Percentiles rank a stretch among this genome's conserved stretches.
Evolutionary conservation across 1,140 invertebrate species (phyloP).

Genomic region (Pissodes strobi): DNA sequence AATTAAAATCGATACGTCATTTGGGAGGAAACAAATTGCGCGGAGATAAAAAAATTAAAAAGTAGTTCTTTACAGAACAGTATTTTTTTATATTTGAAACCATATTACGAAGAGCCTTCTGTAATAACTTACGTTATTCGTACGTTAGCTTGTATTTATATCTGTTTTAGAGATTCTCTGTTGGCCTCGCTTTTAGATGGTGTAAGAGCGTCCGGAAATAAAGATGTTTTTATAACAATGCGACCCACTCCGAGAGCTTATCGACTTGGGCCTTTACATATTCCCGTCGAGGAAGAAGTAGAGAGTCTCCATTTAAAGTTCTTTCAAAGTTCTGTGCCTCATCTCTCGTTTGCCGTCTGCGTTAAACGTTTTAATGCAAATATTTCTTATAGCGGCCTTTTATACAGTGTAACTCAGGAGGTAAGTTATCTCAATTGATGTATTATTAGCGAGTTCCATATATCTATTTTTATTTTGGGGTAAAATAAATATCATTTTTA

Average conservation of each 20-base stretch:
- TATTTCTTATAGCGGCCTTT: slow-evolving; percentile 94
- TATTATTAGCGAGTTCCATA: no score
- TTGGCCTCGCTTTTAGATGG: slow-evolving; percentile 95
- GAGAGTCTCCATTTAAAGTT: slow-evolving; percentile 87
- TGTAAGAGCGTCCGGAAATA: slow-evolving; percentile 93
- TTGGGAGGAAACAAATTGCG: no score
- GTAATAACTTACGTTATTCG: no score
- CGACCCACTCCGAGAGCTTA: slow-evolving; percentile 79
- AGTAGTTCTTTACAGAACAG: no score
- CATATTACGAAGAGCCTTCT: no score
- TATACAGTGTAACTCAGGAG: slow-evolving; percentile 95
- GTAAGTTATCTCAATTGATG: no score
- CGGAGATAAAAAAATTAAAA: no score
- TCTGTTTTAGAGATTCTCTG: slow-evolving; percentile 85
- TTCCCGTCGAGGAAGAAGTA: slow-evolving; percentile 92
- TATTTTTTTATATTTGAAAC: no score
- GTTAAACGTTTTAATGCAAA: slow-evolving; percentile 96
- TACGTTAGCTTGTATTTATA: no score
- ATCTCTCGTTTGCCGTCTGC: slow-evolving; percentile 65
- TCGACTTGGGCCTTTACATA: slow-evolving; percentile 84
- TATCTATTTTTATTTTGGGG: no score
- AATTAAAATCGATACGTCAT: no score
- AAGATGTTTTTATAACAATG: slow-evolving; percentile 96
- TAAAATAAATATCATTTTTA: no score
- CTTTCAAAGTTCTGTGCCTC: slow-evolving; percentile 68